Evolutionary conservation across 2,888 invertebrate genomes (phyloP).

Genomic region (Lasioglossum malachurum): DNA sequence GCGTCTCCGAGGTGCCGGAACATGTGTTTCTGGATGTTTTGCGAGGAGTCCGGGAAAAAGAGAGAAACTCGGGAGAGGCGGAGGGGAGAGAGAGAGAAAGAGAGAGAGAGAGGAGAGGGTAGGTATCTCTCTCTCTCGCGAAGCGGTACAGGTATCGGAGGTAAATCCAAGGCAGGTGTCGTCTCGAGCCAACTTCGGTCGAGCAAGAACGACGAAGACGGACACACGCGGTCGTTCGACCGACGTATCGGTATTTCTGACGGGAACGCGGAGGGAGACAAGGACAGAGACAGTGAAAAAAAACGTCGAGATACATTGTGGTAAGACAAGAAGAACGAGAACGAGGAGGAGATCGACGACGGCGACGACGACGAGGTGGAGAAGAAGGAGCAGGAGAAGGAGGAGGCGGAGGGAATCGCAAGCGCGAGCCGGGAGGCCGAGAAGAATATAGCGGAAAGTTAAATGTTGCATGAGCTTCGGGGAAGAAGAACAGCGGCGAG

Average conservation of each 20-base stretch:
- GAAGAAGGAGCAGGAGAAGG: neutral
- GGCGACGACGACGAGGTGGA: neutral
- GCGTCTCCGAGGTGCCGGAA: slow-evolving; percentile 74
- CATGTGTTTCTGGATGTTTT: slow-evolving; percentile 77
- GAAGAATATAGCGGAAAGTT: slow-evolving; percentile 70
- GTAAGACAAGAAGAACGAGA: slow-evolving; percentile 31
- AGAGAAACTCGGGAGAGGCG: slow-evolving; percentile 45
- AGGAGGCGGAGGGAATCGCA: slow-evolving; percentile 18
- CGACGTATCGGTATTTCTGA: slow-evolving; percentile 69
- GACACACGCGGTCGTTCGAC: slow-evolving; percentile 38
- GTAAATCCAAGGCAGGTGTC: slow-evolving; percentile 63
- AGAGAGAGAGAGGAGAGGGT: neutral
- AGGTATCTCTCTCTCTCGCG: slow-evolving; percentile 18
- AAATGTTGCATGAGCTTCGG: slow-evolving; percentile 79
- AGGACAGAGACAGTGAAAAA: slow-evolving; percentile 17
- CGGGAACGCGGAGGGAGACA: slow-evolving; percentile 32
- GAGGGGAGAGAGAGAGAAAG: slow-evolving; percentile 2
- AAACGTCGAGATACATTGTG: slow-evolving; percentile 37
- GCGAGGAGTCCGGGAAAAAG: slow-evolving; percentile 59
- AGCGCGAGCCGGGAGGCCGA: slow-evolving; percentile 34
- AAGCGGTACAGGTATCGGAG: slow-evolving; percentile 27
- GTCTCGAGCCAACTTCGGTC: slow-evolving; percentile 47
- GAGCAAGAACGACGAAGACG: slow-evolving; percentile 60
- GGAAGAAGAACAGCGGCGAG: slow-evolving; percentile 69
- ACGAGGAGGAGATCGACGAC: slow-evolving; percentile 7